phyloP scores from a whole-genome alignment of 2,113 vertebrate genomes.

The Alexandromys fortis region DNA sequence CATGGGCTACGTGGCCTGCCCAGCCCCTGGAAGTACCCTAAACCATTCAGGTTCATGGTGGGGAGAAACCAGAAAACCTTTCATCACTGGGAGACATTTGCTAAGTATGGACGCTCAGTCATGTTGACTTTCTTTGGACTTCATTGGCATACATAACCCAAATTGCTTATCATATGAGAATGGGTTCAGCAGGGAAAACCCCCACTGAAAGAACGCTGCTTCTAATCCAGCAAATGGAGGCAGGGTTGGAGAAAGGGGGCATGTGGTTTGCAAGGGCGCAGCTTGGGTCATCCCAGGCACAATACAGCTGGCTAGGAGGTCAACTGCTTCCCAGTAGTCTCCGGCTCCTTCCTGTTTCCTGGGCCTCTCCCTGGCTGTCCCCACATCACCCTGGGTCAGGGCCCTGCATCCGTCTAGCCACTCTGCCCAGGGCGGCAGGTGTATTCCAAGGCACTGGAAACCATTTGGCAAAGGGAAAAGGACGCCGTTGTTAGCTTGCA shows the following conservation, averaged over 20 bases:
- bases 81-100: background rate
- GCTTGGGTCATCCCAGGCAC: background rate
- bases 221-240: background rate
- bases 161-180: constrained; percentile 16
- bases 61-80: background rate
- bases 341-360: background rate
- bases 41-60: background rate
- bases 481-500: constrained; percentile 58
- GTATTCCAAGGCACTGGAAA: constrained; percentile 64
- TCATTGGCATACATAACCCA: background rate
- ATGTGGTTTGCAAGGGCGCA: background rate
- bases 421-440: constrained; percentile 54
- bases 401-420: background rate
- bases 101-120: background rate
- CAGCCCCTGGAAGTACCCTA: background rate
- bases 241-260: background rate
- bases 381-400: constrained; percentile 42
- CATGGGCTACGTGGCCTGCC: no score
- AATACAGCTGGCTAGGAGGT: background rate
- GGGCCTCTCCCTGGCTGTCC: background rate
- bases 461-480: constrained; percentile 70
- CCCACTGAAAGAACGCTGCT: background rate
- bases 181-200: background rate
- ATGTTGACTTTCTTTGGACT: background rate
- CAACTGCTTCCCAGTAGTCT: background rate